phyloP scores from a whole-genome alignment of 2,888 invertebrate genomes.

The Epistrophe grossulariae region DNA sequence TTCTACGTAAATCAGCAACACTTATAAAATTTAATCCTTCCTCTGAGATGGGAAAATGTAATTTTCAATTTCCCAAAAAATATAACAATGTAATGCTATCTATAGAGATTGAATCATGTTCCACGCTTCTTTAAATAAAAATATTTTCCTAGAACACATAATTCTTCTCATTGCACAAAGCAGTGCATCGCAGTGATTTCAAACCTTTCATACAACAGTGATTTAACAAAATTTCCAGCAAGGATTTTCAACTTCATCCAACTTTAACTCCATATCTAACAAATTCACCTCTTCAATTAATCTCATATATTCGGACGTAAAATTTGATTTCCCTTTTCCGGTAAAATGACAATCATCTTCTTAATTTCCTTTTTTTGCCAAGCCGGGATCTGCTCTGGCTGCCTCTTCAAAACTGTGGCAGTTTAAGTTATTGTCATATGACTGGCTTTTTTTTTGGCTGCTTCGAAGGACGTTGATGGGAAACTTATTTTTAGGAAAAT shows the following conservation, averaged over 20 bases:
- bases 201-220: neutral
- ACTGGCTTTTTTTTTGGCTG: neutral
- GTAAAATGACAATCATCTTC: conserved; percentile 46
- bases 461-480: neutral
- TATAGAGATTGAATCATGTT: neutral
- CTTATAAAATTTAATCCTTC: neutral
- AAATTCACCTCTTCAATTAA: conserved; percentile 43
- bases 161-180: neutral
- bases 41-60: neutral
- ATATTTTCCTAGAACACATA: neutral
- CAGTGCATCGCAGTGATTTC: neutral
- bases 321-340: conserved; percentile 50
- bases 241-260: neutral
- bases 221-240: neutral
- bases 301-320: conserved; percentile 26
- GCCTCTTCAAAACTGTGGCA: neutral
- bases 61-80: neutral
- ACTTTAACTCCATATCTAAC: neutral
- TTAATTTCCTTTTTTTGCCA: conserved; percentile 20
- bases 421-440: neutral
- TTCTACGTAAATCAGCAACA: too few relatives aligned
- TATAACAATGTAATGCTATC: neutral
- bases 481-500: conserved; percentile 31
- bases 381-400: neutral
- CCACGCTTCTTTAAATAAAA: neutral